phyloP scores from a whole-genome alignment of 2,797 vertebrate genomes.

The Lutjanus argentimaculatus region DNA sequence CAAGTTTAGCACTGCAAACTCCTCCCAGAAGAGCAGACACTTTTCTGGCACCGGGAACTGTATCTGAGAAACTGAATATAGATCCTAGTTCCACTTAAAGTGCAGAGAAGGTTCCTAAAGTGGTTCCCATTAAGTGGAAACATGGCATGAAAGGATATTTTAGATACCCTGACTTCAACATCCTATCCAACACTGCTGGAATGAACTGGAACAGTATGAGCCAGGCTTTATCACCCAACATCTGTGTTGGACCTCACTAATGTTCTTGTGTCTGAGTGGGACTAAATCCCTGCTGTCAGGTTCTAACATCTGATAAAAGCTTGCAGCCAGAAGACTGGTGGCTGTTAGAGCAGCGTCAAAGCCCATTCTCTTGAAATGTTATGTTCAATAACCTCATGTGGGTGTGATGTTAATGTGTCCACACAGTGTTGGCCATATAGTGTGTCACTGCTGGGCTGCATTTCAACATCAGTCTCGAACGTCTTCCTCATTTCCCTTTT shows the following conservation, averaged over 20 bases:
- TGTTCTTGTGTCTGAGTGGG: too few species aligned
- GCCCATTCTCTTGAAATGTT: not conserved
- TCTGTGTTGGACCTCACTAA: too few species aligned
- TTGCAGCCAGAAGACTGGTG: not conserved
- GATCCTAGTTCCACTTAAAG: too few species aligned
- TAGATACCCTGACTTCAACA: not conserved
- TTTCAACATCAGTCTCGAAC: not conserved
- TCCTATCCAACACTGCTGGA: not conserved
- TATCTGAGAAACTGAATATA: constrained; percentile 1
- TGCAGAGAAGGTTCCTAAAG: not conserved
- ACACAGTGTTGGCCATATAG: not conserved
- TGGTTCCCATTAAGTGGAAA: not conserved
- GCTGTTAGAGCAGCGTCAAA: not conserved
- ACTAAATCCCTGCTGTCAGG: not conserved
- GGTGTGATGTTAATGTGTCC: not conserved
- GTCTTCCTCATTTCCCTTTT: not conserved
- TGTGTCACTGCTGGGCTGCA: not conserved
- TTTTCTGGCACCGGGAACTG: not conserved
- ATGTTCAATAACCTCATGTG: not conserved
- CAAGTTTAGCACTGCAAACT: not conserved
- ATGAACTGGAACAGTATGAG: not conserved
- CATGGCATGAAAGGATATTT: not conserved
- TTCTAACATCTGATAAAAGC: not conserved
- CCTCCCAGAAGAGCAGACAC: not conserved
- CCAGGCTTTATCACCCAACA: not conserved